A percentile compares a stretch with the other conserved stretches of the same genome.
Evolutionary conservation across 2,113 vertebrate genomes (phyloP).

Genomic region (Osmerus eperlanus): DNA sequence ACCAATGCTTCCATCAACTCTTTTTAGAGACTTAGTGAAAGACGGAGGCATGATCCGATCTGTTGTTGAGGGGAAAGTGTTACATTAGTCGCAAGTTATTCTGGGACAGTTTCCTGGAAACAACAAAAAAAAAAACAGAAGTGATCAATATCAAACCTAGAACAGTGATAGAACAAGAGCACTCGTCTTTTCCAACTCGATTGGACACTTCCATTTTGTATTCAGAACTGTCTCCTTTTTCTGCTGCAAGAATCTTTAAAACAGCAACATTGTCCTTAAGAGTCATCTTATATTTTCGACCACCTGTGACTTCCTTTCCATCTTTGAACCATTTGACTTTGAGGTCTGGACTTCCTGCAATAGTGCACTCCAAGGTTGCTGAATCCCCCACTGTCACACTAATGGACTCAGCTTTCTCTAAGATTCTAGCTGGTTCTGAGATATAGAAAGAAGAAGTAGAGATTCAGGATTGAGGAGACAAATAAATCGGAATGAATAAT

Average conservation of each 20-base stretch:
- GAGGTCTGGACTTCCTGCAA: constrained; percentile 91
- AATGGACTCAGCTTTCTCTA: constrained; percentile 88
- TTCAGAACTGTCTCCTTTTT: constrained; percentile 87
- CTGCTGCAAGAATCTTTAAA: constrained; percentile 89
- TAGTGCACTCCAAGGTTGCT: constrained; percentile 86
- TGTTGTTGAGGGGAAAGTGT: constrained; percentile 72
- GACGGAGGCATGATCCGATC: constrained; percentile 92
- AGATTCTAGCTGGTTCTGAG: constrained; percentile 92
- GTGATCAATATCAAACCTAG: constrained; percentile 79
- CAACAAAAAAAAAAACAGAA: constrained; percentile 5
- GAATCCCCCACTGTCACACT: constrained; percentile 93
- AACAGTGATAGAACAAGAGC: constrained; percentile 86
- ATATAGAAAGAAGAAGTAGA: constrained; percentile 58
- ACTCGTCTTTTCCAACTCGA: constrained; percentile 90
- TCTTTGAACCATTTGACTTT: constrained; percentile 97
- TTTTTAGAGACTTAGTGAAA: constrained; percentile 90
- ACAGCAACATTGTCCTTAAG: constrained; percentile 88
- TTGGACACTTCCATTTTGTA: constrained; percentile 93
- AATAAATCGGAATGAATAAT: not conserved
- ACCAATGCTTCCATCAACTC: constrained; percentile 80
- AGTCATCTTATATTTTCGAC: constrained; percentile 92
- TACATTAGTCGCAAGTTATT: not conserved
- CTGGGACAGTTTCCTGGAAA: not conserved
- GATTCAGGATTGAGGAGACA: constrained; percentile 1
- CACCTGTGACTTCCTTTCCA: constrained; percentile 83